Evolutionary conservation across 2,888 invertebrate species (phyloP).

Genomic region (Zootermopsis nevadensis): DNA sequence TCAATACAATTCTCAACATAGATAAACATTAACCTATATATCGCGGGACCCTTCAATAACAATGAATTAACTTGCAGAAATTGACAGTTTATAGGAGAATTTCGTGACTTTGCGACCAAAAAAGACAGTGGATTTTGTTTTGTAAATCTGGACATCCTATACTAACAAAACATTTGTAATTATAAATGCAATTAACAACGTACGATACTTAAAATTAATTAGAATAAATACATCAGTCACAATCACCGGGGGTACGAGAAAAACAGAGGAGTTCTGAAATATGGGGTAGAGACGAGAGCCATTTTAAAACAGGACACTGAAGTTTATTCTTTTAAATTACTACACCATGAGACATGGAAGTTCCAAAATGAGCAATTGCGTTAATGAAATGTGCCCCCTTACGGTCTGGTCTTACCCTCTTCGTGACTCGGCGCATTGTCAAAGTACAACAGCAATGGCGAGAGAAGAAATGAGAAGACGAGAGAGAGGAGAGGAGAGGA

Average conservation of each 20-base stretch:
- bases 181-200: neutral
- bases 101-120: too few species aligned
- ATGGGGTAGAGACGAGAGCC: neutral
- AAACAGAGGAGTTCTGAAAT: neutral
- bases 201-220: neutral
- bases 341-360: slow-evolving; percentile 15
- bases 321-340: slow-evolving; percentile 31
- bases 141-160: neutral
- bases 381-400: slow-evolving; percentile 45
- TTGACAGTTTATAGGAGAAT: too few species aligned
- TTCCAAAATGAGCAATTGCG: slow-evolving; percentile 43
- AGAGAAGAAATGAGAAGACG: too few species aligned
- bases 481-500: neutral
- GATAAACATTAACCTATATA: too few species aligned
- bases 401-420: neutral
- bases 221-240: slow-evolving; percentile 13
- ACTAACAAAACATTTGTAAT: neutral
- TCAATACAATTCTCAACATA: too few species aligned
- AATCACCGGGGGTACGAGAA: neutral
- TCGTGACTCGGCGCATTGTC: neutral
- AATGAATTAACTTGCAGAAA: too few species aligned
- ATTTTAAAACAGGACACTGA: neutral
- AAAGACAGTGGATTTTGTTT: too few species aligned
- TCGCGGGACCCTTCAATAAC: too few species aligned
- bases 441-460: neutral